Conservation (phyloP, 2,888 invertebrate species). For the Spisula subtruncata region DNA sequence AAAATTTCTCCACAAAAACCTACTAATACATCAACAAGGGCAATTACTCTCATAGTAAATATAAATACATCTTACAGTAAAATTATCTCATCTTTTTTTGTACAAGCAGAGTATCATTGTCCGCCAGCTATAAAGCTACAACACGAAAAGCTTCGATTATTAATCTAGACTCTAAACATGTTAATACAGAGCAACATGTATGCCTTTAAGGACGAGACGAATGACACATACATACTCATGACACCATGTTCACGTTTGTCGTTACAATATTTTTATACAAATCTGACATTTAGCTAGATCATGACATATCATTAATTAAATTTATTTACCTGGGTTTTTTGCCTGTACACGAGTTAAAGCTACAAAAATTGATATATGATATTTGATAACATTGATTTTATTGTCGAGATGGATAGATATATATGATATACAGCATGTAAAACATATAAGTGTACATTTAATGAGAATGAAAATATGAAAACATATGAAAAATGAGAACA, state of each 20-base stretch:
- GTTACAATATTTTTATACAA: not conserved
- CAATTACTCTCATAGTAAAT: no score
- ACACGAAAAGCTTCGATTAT: slow-evolving; percentile 7
- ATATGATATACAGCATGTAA: not conserved
- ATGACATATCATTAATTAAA: slow-evolving; percentile 1
- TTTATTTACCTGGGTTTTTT: slow-evolving; percentile 42
- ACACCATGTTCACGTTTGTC: not conserved
- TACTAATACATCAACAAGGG: no score
- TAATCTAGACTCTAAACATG: not conserved
- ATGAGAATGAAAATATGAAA: not conserved
- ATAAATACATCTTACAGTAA: no score
- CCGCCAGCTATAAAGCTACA: not conserved
- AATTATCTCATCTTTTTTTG: no score
- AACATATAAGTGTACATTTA: no score
- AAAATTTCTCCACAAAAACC: no score
- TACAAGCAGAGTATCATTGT: no score
- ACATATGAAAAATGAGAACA: not conserved
- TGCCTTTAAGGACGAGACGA: not conserved
- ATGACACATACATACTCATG: not conserved
- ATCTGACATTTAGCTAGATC: slow-evolving; percentile 49
- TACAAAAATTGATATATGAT: slow-evolving; percentile 46
- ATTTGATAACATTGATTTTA: not conserved
- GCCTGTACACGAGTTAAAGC: slow-evolving; percentile 28
- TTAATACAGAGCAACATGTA: not conserved
- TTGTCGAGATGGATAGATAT: not conserved